Evolutionary conservation across 1,140 invertebrate genomes (phyloP).

Genomic region (Colletes latitarsis): DNA sequence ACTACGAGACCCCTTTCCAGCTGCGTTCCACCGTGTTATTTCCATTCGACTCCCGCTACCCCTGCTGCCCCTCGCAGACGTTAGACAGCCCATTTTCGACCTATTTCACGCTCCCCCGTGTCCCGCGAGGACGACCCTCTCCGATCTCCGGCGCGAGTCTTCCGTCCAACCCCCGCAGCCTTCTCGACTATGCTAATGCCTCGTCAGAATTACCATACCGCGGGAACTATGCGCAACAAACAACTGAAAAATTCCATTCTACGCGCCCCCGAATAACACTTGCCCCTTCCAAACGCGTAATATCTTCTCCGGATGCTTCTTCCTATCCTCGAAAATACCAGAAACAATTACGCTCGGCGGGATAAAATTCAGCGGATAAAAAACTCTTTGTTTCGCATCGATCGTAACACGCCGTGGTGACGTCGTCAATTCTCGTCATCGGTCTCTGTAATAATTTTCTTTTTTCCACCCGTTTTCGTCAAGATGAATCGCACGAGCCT

Average conservation of each 20-base stretch:
- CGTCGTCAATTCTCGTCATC: constrained; percentile 45
- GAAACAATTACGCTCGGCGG: too few relatives aligned
- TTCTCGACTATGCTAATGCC: constrained; percentile 61
- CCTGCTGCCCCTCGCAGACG: constrained; percentile 25
- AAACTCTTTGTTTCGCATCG: neutral
- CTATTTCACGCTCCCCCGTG: constrained; percentile 45
- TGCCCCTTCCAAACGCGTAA: too few relatives aligned
- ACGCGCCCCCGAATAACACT: neutral
- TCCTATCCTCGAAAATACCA: too few relatives aligned
- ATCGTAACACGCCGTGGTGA: constrained; percentile 44
- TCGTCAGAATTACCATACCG: constrained; percentile 55
- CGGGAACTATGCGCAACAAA: constrained; percentile 57
- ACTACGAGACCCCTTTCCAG: constrained; percentile 61
- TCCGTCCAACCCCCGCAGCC: constrained; percentile 14
- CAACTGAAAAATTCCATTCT: constrained; percentile 56
- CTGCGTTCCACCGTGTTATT: constrained; percentile 59
- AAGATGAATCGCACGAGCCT: constrained; percentile 61
- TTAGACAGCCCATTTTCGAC: constrained; percentile 59
- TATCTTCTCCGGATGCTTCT: too few relatives aligned
- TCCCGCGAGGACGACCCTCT: constrained; percentile 52
- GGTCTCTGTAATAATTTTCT: constrained; percentile 39
- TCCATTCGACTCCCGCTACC: constrained; percentile 50
- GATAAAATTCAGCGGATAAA: too few relatives aligned
- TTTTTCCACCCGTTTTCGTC: constrained; percentile 26
- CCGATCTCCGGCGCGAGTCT: constrained; percentile 6